These are phyloP conservation scores for Ophioninae sp. DNA, from an alignment of 2,888 invertebrate genomes.

Conservation along the genomic window DNA sequence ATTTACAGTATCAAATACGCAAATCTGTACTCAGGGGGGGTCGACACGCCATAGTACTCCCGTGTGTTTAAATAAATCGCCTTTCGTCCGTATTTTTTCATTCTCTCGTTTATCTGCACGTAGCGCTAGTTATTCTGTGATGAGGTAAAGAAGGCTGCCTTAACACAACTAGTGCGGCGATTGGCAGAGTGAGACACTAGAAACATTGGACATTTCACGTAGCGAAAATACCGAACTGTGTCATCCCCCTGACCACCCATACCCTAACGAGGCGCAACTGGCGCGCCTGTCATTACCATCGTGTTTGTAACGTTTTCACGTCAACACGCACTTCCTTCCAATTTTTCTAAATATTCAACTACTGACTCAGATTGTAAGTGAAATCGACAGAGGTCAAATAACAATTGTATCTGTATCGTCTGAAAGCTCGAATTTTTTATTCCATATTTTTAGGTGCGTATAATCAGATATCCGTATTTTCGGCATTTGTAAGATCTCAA, in stretches of 20 bases:
- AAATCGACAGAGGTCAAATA: neutral
- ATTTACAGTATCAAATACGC: neutral
- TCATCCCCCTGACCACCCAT: neutral
- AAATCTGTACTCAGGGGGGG: neutral
- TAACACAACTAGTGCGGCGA: too few relatives aligned
- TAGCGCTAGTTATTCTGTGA: too few relatives aligned
- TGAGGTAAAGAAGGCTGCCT: too few relatives aligned
- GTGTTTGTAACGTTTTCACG: constrained; percentile 46
- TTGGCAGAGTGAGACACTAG: too few relatives aligned
- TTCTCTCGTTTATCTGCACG: too few relatives aligned
- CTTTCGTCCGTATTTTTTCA: too few relatives aligned
- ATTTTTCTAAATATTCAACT: constrained; percentile 10
- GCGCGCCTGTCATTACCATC: constrained; percentile 53
- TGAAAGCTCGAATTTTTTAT: neutral
- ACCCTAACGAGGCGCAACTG: constrained; percentile 20
- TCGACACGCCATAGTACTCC: too few relatives aligned
- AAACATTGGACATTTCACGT: too few relatives aligned
- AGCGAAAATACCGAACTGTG: too few relatives aligned
- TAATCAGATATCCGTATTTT: neutral
- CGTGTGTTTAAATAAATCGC: too few relatives aligned
- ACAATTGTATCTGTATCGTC: neutral
- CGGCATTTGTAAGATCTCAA: neutral
- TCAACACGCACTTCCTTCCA: constrained; percentile 14
- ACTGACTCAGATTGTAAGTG: neutral
- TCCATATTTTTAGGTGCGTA: constrained; percentile 26